These are phyloP conservation scores for Agonopterix alstromeriana DNA, from an alignment of 2,888 invertebrate species.

Conservation along the genomic window DNA sequence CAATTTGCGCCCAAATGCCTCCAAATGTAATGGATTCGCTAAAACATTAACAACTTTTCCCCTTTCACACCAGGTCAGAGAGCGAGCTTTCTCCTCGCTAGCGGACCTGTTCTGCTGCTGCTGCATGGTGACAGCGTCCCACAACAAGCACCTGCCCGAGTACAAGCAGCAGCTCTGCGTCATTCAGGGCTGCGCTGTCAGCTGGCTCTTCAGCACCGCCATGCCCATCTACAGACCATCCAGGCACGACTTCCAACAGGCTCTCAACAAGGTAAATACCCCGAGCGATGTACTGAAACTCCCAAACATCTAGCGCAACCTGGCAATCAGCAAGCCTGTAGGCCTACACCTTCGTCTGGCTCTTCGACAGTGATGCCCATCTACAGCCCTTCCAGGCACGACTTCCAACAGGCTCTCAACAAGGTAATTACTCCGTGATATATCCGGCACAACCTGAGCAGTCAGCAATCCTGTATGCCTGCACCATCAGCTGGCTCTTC, in stretches of 20 bases:
- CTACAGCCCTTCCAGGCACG: constrained; percentile 82
- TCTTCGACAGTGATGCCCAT: constrained; percentile 87
- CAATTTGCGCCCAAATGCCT: no score
- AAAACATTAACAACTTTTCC: no score
- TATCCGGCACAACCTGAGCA: constrained; percentile 3
- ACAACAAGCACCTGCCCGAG: constrained; percentile 66
- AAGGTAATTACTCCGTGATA: constrained; percentile 66
- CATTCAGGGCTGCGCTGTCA: constrained; percentile 91
- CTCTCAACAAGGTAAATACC: constrained; percentile 81
- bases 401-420: constrained; percentile 86
- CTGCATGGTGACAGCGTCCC: constrained; percentile 86
- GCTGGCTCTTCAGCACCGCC: constrained; percentile 92
- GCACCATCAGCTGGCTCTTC: constrained; percentile 92
- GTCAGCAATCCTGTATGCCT: constrained; percentile 75
- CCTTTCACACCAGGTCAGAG: constrained; percentile 72
- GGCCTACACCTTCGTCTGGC: constrained; percentile 91
- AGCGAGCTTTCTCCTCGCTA: constrained; percentile 89
- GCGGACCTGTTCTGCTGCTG: constrained; percentile 91
- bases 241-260: constrained; percentile 84
- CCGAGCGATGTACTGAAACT: no score
- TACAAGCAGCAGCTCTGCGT: constrained; percentile 54
- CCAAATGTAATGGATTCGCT: no score
- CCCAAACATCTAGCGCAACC: no score
- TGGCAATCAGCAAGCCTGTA: constrained; percentile 62
- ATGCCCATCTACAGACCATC: constrained; percentile 84